phyloP scores from a whole-genome alignment of 2,797 vertebrate species.

The Bradypodion pumilum region DNA sequence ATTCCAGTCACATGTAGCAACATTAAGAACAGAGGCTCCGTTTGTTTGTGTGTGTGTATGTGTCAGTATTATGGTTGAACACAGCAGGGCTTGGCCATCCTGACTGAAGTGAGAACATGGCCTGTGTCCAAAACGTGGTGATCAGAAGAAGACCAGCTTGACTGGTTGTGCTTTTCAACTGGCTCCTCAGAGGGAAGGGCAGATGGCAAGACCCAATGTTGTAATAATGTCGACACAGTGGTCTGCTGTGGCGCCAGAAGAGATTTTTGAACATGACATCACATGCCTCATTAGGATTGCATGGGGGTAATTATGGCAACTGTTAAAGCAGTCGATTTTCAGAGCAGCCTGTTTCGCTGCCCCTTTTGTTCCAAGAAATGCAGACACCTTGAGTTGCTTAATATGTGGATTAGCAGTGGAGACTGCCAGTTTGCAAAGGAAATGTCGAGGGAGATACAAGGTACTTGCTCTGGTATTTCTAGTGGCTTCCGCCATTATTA shows the following conservation, averaged over 20 bases:
- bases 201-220: conserved; percentile 30
- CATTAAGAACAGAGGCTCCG: conserved; percentile 25
- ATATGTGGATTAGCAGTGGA: background rate
- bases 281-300: rapidly evolving
- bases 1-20: conserved; percentile 34
- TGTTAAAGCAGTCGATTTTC: background rate
- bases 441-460: too few relatives aligned
- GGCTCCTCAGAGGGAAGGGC: conserved; percentile 16
- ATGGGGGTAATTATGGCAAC: background rate
- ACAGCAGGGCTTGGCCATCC: conserved; percentile 29
- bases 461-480: too few relatives aligned
- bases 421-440: background rate
- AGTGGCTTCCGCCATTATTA: too few relatives aligned
- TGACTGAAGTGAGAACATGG: background rate
- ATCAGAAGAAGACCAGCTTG: conserved; percentile 30
- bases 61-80: conserved; percentile 34
- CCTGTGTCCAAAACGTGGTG: conserved; percentile 38
- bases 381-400: background rate
- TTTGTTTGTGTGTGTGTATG: conserved; percentile 57
- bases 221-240: conserved; percentile 17
- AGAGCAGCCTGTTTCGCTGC: background rate
- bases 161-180: conserved; percentile 33
- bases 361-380: background rate
- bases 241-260: conserved; percentile 14
- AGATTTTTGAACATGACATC: background rate